Conservation (phyloP, 2,888 invertebrate genomes). For the Orthonevra nobilis region DNA sequence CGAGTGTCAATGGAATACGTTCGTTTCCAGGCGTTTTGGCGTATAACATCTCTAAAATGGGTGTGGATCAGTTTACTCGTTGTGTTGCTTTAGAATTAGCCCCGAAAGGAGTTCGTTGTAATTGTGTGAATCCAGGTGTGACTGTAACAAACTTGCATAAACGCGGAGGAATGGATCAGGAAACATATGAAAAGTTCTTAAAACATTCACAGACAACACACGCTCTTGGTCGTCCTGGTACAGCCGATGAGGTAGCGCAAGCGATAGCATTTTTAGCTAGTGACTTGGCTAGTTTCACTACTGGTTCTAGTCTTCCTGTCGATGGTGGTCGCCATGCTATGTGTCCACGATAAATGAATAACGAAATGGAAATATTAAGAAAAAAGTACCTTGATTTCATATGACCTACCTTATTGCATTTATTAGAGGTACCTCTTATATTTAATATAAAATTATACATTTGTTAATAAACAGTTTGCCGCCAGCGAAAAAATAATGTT, state of each 20-base stretch:
- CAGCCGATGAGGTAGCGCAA: constrained; percentile 91
- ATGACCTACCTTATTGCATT: no score
- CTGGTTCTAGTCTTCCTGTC: constrained; percentile 92
- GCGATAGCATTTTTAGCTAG: constrained; percentile 96
- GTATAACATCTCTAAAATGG: constrained; percentile 95
- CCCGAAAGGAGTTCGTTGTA: constrained; percentile 91
- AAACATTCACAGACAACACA: constrained; percentile 93
- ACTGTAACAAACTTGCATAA: constrained; percentile 93
- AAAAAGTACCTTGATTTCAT: no score
- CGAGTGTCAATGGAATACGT: constrained; percentile 94
- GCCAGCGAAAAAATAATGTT: no score
- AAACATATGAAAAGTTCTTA: constrained; percentile 91
- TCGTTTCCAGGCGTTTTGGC: constrained; percentile 94
- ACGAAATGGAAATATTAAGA: no score
- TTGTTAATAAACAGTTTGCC: no score
- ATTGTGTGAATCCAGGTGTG: constrained; percentile 95
- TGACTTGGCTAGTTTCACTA: constrained; percentile 92
- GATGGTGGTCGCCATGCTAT: constrained; percentile 97
- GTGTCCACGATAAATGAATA: no score
- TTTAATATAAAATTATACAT: no score
- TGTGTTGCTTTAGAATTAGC: constrained; percentile 94
- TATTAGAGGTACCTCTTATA: no score
- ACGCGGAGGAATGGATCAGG: constrained; percentile 90
- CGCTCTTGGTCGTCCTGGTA: constrained; percentile 93
- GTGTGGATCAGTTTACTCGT: constrained; percentile 96